A percentile compares a stretch with the other conserved stretches of the same genome.
Conservation (phyloP, 2,888 invertebrate genomes). For the Cosmia pyralina region DNA sequence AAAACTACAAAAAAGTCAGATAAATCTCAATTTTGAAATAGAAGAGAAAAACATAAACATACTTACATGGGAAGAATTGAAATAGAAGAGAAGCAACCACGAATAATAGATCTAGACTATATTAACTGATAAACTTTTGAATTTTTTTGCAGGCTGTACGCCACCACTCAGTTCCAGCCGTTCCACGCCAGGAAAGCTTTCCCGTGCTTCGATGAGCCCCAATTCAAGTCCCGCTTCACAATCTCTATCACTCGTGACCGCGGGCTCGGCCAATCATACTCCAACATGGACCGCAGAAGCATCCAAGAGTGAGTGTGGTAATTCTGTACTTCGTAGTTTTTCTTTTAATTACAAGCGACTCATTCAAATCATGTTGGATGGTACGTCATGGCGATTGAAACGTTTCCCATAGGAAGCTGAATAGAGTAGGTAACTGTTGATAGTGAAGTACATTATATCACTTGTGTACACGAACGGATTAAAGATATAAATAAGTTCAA, state of each 20-base stretch:
- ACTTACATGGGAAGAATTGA: background rate
- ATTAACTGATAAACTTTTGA: background rate
- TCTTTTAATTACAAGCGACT: background rate
- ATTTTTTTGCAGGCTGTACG: slow-evolving; percentile 78
- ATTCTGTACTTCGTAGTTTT: slow-evolving; percentile 5
- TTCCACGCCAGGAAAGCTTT: slow-evolving; percentile 95
- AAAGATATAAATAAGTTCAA: background rate
- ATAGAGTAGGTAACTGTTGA: background rate
- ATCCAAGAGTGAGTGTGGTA: slow-evolving; percentile 73
- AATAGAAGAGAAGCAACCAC: background rate
- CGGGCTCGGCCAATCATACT: slow-evolving; percentile 88
- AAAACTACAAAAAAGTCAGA: background rate
- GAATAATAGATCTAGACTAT: background rate
- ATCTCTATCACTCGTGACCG: slow-evolving; percentile 91
- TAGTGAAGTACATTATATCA: too few species aligned
- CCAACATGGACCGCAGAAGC: slow-evolving; percentile 91
- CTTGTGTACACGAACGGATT: too few species aligned
- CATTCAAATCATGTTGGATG: too few species aligned
- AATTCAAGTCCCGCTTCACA: slow-evolving; percentile 93
- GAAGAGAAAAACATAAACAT: background rate
- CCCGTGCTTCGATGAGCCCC: slow-evolving; percentile 97
- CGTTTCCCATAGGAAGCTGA: background rate
- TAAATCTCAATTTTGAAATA: background rate
- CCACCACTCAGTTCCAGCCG: slow-evolving; percentile 95
- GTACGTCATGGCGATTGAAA: too few species aligned